A percentile compares a stretch with the other conserved stretches of the same genome.
Evolutionary conservation across 1,140 invertebrate species (phyloP).

Genomic region (Acromyrmex echinatior): DNA sequence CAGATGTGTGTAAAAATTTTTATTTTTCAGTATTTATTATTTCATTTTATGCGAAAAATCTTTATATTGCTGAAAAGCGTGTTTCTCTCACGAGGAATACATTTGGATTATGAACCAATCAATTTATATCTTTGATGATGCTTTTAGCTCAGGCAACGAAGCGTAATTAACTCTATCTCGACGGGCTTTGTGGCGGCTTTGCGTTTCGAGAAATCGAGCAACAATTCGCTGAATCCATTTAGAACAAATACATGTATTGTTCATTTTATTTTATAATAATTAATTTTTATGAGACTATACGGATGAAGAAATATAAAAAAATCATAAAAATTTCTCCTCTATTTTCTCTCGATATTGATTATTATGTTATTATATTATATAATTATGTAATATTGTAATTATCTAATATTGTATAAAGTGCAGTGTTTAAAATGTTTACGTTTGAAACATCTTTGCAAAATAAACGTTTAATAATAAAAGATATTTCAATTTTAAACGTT

Average conservation of each 20-base stretch:
- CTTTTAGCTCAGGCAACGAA: slow-evolving; percentile 17
- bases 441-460: too few species aligned
- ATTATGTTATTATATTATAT: background rate
- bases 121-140: slow-evolving; percentile 4
- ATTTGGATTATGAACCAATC: background rate
- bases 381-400: too few species aligned
- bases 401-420: too few species aligned
- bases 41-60: background rate
- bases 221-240: slow-evolving; percentile 19
- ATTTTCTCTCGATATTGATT: background rate
- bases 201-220: background rate
- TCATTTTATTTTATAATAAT: background rate
- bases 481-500: too few species aligned
- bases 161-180: slow-evolving; percentile 44
- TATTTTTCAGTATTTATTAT: background rate
- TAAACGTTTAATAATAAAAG: too few species aligned
- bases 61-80: background rate
- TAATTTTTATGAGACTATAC: background rate
- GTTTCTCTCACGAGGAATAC: background rate
- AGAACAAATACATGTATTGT: background rate
- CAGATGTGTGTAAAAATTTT: background rate
- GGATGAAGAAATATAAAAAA: background rate
- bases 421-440: too few species aligned
- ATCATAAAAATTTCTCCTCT: background rate
- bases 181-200: slow-evolving; percentile 3